Evolutionary conservation across 64 coral and sea anemone species (phyloP), one percentile per base, ranked within the genome.

Genomic region (Montipora cactus): DNA sequence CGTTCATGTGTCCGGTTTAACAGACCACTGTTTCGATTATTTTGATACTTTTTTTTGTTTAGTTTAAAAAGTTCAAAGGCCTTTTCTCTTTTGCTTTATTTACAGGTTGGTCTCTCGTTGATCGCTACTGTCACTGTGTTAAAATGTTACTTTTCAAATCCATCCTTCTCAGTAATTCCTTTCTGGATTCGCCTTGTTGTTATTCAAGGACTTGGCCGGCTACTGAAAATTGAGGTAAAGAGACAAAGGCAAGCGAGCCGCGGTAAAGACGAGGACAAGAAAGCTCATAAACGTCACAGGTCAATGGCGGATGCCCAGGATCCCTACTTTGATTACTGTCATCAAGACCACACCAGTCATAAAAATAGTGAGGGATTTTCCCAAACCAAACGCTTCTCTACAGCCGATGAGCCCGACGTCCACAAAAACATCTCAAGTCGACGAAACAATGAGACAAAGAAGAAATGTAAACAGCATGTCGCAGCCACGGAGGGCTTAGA

Each of bases 91-190:
- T 64, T 90, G 16, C 22, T 52, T 59, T 18, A 9, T 11, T 47
- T 3, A n/a, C 11, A 95, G 94, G 94, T 95, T 88, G 94, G 94
- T 7, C 59, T 95, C 5, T 90, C 94, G 15, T 61, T 95, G 47
- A 72, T 95, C 1, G 94, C 94, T 16, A 92, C 94, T 15, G 79
- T 77, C 44, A 1, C 92, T 18, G 94, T 92, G 12, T 64, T 95
- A 8, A 84, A 87, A 48, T 89, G 90, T 52, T 95, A 95, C 85
- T 83, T 87, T 22, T 87, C 89, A 9, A 91, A 95, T 49, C 90
- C 94, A 22, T 77, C 84, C 5, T 91, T 92, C 48, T 79, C 91
- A 51, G 90, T 89, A 79, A 88, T 95, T 90, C 94, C 94, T 58
- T 76, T 91, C 59, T 95, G 94, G 94, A 89, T 95, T 48, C 83